These are phyloP conservation scores for Gymnocephalus cernua DNA, from an alignment of 2,113 vertebrate genomes.

Conservation along the genomic window DNA sequence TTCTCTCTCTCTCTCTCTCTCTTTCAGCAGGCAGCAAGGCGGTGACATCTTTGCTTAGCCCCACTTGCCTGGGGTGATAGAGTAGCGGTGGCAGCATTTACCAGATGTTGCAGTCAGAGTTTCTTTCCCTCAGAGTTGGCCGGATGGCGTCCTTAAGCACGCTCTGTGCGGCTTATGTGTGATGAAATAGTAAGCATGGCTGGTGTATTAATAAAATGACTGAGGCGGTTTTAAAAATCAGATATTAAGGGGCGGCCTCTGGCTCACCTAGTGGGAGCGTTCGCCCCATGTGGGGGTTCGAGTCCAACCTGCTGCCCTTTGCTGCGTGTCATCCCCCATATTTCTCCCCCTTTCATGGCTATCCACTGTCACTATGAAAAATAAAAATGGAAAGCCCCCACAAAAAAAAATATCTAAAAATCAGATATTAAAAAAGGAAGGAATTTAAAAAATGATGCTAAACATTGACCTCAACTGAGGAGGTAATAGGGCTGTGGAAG, in stretches of 20 bases:
- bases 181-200: background rate
- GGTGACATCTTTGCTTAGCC: background rate
- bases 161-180: background rate
- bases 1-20: no score
- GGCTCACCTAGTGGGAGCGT: no score
- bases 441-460: constrained; percentile 1
- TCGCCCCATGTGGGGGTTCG: no score
- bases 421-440: background rate
- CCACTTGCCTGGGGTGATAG: background rate
- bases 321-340: no score
- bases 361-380: no score
- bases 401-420: no score
- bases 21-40: background rate
- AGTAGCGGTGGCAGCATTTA: background rate
- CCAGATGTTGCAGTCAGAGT: background rate
- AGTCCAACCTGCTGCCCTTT: no score
- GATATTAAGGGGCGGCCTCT: no score
- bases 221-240: background rate
- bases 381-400: no score
- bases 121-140: background rate
- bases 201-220: background rate
- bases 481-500: no score
- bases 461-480: no score
- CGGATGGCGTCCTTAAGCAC: background rate
- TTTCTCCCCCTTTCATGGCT: no score